Evolutionary conservation across 2,888 invertebrate species (phyloP).

Genomic region (Tenthredo mesomela): DNA sequence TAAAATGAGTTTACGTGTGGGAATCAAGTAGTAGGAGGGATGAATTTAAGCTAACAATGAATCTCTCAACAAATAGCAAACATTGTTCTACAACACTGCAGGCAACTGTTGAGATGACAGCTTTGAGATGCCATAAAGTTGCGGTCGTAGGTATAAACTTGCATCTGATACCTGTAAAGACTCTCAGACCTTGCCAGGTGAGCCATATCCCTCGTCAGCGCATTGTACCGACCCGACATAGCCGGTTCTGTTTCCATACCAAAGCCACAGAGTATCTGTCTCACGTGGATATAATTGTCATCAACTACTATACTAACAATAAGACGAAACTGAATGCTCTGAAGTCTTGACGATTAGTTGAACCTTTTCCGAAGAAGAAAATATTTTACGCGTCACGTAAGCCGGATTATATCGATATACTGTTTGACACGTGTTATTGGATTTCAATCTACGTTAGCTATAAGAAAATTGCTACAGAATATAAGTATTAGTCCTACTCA

Average conservation of each 20-base stretch:
- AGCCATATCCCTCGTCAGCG: not conserved
- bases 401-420: not conserved
- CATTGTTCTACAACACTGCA: slow-evolving; percentile 23
- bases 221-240: not conserved
- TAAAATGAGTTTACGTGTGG: not conserved
- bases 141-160: slow-evolving; percentile 14
- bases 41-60: not conserved
- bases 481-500: not conserved
- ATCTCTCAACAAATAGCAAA: slow-evolving; percentile 1
- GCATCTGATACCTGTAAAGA: not conserved
- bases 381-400: not conserved
- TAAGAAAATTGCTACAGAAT: not conserved
- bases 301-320: not conserved
- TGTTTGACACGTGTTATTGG: slow-evolving; percentile 4
- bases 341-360: not conserved
- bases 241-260: not conserved
- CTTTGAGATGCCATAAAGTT: slow-evolving; percentile 20
- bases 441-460: not conserved
- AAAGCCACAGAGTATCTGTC: not conserved
- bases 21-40: not conserved
- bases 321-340: not conserved
- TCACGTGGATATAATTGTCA: slow-evolving; percentile 18
- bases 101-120: slow-evolving; percentile 6
- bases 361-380: not conserved
- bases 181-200: not conserved